A percentile compares a stretch with the other conserved stretches of the same genome.
These are phyloP conservation scores for Calidris pygmaea DNA, from an alignment of 2,113 vertebrate genomes.

Conservation along the genomic window DNA sequence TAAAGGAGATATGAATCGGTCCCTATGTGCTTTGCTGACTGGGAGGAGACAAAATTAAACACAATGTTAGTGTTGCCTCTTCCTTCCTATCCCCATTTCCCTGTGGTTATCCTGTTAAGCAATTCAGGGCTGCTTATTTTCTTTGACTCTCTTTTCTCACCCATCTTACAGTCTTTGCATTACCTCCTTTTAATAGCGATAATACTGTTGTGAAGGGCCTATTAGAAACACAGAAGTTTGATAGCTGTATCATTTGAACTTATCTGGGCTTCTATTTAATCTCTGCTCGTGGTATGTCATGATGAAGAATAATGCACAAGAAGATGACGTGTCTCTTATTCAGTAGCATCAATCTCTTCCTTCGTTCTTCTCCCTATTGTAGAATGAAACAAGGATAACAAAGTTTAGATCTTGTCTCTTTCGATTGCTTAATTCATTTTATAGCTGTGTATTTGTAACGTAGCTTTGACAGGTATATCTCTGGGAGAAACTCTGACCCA, in stretches of 20 bases:
- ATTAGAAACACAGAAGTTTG: neutral
- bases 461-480: slow-evolving; percentile 29
- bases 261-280: neutral
- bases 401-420: slow-evolving; percentile 61
- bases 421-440: slow-evolving; percentile 58
- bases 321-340: neutral
- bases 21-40: neutral
- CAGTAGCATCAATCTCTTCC: neutral
- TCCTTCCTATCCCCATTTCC: slow-evolving; percentile 16
- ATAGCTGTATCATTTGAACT: slow-evolving; percentile 27
- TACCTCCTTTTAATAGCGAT: neutral
- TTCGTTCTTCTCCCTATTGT: slow-evolving; percentile 9
- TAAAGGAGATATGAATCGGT: neutral
- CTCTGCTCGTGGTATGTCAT: neutral
- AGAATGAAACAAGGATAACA: slow-evolving; percentile 32
- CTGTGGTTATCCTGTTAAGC: slow-evolving; percentile 10
- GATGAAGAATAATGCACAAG: neutral
- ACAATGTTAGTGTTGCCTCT: neutral
- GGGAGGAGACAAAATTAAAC: slow-evolving; percentile 4
- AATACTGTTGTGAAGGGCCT: neutral
- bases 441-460: slow-evolving; percentile 16
- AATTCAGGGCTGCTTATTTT: neutral
- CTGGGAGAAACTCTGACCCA: slow-evolving; percentile 32
- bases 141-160: neutral
- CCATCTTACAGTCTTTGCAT: neutral